Evolutionary conservation across 2,888 invertebrate species (phyloP).

Genomic region (Dastarcus helophoroides): DNA sequence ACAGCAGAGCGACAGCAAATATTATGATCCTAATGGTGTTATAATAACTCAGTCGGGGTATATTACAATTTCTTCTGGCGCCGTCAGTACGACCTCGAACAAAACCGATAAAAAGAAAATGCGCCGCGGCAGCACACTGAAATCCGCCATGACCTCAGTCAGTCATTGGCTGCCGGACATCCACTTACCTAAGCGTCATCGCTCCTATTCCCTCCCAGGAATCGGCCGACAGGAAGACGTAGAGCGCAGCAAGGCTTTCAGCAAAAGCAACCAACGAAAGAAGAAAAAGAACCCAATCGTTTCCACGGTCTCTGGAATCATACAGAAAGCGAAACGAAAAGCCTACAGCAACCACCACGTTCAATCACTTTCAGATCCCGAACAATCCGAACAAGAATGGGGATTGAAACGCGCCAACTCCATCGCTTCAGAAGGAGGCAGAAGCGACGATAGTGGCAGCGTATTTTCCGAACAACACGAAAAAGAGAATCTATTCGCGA

Average conservation of each 20-base stretch:
- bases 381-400: slow-evolving; percentile 66
- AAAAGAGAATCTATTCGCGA: slow-evolving; percentile 51
- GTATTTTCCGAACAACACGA: slow-evolving; percentile 55
- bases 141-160: slow-evolving; percentile 70
- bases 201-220: slow-evolving; percentile 73
- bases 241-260: slow-evolving; percentile 34
- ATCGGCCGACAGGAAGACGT: slow-evolving; percentile 47
- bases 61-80: slow-evolving; percentile 60
- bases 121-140: slow-evolving; percentile 56
- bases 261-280: slow-evolving; percentile 37
- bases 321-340: slow-evolving; percentile 73
- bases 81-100: slow-evolving; percentile 42
- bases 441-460: slow-evolving; percentile 37
- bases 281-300: slow-evolving; percentile 74
- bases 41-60: slow-evolving; percentile 70
- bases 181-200: slow-evolving; percentile 63
- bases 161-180: slow-evolving; percentile 72
- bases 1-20: slow-evolving; percentile 26
- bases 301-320: slow-evolving; percentile 71
- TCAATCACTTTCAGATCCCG: slow-evolving; percentile 64
- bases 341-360: slow-evolving; percentile 44
- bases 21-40: slow-evolving; percentile 47
- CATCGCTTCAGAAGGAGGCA: slow-evolving; percentile 52
- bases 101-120: slow-evolving; percentile 52
- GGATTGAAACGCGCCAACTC: slow-evolving; percentile 50